phyloP scores from a whole-genome alignment of 2,797 vertebrate genomes.

The Sciaenops ocellatus region DNA sequence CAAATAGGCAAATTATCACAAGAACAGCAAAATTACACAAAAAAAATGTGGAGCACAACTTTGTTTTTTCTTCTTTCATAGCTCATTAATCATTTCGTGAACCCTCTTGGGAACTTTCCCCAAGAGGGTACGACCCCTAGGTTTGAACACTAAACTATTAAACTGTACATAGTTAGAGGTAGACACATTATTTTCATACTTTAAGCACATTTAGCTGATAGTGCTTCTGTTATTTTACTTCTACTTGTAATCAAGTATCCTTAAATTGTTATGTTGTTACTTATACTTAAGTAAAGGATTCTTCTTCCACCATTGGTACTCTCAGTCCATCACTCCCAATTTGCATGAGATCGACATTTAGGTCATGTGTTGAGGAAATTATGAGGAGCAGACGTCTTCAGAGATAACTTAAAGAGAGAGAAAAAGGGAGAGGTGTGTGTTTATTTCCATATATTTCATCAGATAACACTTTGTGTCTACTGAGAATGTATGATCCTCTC shows the following conservation, averaged over 20 bases:
- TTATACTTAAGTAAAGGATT: not conserved
- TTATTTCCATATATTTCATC: conserved; percentile 74
- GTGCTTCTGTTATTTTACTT: not conserved
- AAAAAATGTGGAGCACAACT: not conserved
- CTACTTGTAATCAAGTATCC: not conserved
- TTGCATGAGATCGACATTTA: conserved; percentile 40
- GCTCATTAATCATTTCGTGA: not conserved
- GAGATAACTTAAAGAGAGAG: conserved; percentile 48
- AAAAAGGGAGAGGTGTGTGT: conserved; percentile 45
- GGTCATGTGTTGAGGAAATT: conserved; percentile 50
- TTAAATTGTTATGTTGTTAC: not conserved
- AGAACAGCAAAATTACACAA: not conserved
- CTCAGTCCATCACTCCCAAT: conserved; percentile 15
- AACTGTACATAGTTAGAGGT: not conserved
- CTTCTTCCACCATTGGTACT: conserved; percentile 7
- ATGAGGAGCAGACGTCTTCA: conserved; percentile 56
- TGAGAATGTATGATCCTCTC: conserved; percentile 52
- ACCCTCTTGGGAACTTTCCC: not conserved
- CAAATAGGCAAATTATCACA: not conserved
- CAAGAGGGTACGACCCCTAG: not conserved
- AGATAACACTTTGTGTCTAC: conserved; percentile 53
- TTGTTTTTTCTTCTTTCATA: not conserved
- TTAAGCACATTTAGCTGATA: too few relatives aligned
- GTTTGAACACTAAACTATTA: not conserved
- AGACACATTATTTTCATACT: not conserved